Evolutionary conservation across 2,113 vertebrate species (phyloP), one percentile per base, ranked within the genome.

Genomic region (Hucho hucho): DNA sequence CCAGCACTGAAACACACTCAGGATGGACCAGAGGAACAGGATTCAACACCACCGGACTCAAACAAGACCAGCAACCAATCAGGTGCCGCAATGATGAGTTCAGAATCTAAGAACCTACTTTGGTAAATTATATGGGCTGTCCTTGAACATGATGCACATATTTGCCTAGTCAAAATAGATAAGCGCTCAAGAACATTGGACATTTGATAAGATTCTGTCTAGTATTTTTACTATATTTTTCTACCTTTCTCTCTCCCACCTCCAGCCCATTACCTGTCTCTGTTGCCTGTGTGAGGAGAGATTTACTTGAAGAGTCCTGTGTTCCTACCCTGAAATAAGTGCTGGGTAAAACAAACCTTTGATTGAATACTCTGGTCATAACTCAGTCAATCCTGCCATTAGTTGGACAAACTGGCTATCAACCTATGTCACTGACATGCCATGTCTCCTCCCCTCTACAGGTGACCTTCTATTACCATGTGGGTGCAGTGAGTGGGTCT

Each of bases 391-490:
- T 46, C 72, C n/a, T n/a, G 32, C 18, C 11, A 9, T 37, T 37
- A 37, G 1, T 46, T 43, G 66, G 32, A 68, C 3, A 20, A 14
- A 20, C 16, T n/a, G 9, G 3, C 16, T 43, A 4, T 12, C 66
- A 68, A 11, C 32, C 29, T 69, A 65, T 29, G 6, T 6, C 32
- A 32, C 32, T 79, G 64, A 75, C 66, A 56, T 32, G 18, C 69
- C 3, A 29, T 3, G 29, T 29, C n/a, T 65, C 78, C 69, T 80
- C 72, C 22, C 69, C 74, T 79, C 68, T 70, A 66, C 86, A 98
- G 96, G 65, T 98, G 75, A 94, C 78, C 13, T 96, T 98, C 91
- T 94, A 95, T 81, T 88, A 93, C 78, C 93, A 95, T 87, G 79
- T 92, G 49, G 83, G 85, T 58, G 87, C 87, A 22, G 56, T 49